Evolutionary conservation across 2,113 vertebrate genomes (phyloP), one percentile per base, ranked within the genome.

Genomic region (Rhinoderma darwinii): DNA sequence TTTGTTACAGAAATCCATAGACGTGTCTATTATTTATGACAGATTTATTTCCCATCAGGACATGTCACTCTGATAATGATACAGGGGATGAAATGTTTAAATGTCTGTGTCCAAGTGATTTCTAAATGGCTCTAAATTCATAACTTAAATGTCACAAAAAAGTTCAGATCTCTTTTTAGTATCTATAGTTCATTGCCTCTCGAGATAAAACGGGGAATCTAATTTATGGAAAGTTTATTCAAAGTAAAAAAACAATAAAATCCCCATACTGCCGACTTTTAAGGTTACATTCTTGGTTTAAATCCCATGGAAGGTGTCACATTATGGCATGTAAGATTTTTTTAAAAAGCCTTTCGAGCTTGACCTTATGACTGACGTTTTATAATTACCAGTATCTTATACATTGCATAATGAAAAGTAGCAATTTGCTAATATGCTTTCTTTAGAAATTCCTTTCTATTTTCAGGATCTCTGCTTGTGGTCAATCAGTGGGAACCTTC

Each of bases 11-110:
- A 63, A 44, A 82, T 63, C 39, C 15, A 39, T n/a, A 30, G 56
- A 63, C 11, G 27, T 44, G 37, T 82, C 37, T 82, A n/a, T 66
- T 82, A 63, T 82, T 66, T 61, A 41, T 41, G 32, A 44, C 44
- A 30, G 14, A 41, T 82, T 43, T 63, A 43, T 30, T 63, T 44
- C 27, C 22, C 39, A 43, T 66, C 15, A 81, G 22, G 22, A 78
- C 17, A 3, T 35, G 72, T 74, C 9, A 22, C 50, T 25, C 15
- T 12, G 56, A 82, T 27, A 66, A 30, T 82, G 56, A 82, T 44
- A 63, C 30, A 22, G 32, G 20, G 44, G 27, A 18, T 43, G 22
- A 81, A 81, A 61, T 15, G n/a, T 66, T 27, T n/a, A 63, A 44
- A 82, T 63, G 17, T 9, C 37, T 63, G 25, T 18, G 25, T 61